These are phyloP conservation scores for Leucoptera coffeella DNA, from an alignment of 2,888 invertebrate genomes.

Conservation along the genomic window DNA sequence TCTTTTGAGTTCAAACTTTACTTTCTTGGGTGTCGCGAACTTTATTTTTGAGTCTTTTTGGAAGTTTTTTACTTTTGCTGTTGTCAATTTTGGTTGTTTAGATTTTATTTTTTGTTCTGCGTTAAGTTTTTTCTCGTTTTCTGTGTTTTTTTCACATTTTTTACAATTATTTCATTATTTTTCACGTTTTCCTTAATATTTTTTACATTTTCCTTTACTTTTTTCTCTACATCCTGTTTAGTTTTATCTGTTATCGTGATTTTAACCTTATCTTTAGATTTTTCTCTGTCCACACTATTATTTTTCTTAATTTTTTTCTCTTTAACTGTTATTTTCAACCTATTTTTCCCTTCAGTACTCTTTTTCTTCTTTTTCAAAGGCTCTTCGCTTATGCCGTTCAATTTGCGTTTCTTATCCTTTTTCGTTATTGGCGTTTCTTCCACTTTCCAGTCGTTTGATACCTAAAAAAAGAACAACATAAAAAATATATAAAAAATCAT, in stretches of 20 bases:
- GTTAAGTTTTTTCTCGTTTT: constrained; percentile 6
- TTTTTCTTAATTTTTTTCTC: constrained; percentile 5
- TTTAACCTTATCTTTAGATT: constrained; percentile 7
- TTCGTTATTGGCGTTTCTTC: constrained; percentile 16
- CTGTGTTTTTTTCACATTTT: constrained; percentile 2
- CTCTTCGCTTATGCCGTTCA: neutral
- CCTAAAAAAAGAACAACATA: too few species aligned
- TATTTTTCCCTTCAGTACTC: constrained; percentile 4
- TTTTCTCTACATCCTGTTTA: constrained; percentile 1
- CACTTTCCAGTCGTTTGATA: constrained; percentile 22
- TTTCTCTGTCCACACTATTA: constrained; percentile 1
- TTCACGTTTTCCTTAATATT: constrained; percentile 1
- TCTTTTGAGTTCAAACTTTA: constrained; percentile 65
- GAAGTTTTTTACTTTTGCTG: constrained; percentile 23
- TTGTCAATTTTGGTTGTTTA: neutral
- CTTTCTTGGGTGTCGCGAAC: constrained; percentile 51
- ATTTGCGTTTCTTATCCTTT: constrained; percentile 6
- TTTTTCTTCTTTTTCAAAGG: constrained; percentile 4
- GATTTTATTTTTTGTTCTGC: neutral
- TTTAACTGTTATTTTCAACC: constrained; percentile 5
- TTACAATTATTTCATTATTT: neutral
- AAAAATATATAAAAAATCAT: too few species aligned
- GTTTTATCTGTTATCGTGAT: constrained; percentile 1
- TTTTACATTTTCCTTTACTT: constrained; percentile 7
- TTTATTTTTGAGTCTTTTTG: constrained; percentile 13